Evolutionary conservation across 1,140 invertebrate genomes (phyloP).

Genomic region (Elysia chlorotica): DNA sequence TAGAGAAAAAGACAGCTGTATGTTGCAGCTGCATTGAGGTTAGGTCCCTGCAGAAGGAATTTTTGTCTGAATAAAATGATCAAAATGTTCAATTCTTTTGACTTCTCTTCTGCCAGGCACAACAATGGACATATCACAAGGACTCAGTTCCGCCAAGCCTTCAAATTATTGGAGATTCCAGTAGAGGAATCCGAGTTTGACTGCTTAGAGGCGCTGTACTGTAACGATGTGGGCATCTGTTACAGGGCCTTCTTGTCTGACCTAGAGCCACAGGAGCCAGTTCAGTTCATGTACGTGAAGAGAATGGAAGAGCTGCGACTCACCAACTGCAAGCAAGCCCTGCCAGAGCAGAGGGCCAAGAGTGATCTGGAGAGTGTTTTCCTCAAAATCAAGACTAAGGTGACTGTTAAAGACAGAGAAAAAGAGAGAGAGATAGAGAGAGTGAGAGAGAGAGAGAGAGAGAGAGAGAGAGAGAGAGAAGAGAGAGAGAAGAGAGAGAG

Average conservation of each 20-base stretch:
- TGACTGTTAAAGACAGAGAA: too few relatives aligned
- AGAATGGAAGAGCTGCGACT: constrained; percentile 51
- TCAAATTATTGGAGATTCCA: constrained; percentile 57
- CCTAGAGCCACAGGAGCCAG: constrained; percentile 43
- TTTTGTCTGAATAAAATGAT: too few relatives aligned
- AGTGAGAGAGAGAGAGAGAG: too few relatives aligned
- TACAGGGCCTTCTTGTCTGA: constrained; percentile 56
- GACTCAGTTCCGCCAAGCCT: constrained; percentile 58
- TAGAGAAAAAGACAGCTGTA: too few relatives aligned
- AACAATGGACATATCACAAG: constrained; percentile 60
- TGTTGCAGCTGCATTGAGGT: too few relatives aligned
- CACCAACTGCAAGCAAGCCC: constrained; percentile 43
- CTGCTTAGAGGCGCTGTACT: constrained; percentile 56
- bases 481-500: too few relatives aligned
- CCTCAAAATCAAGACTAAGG: constrained; percentile 59
- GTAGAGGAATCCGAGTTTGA: constrained; percentile 49
- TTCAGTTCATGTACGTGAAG: constrained; percentile 51
- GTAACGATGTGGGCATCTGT: constrained; percentile 59
- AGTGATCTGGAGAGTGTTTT: constrained; percentile 54
- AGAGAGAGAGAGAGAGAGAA: too few relatives aligned
- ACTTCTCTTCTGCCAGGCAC: constrained; percentile 41
- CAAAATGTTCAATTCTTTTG: neutral
- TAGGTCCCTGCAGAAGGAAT: too few relatives aligned
- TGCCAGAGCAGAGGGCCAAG: constrained; percentile 44
- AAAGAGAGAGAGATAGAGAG: too few relatives aligned